These are phyloP conservation scores for Peromyscus californicus DNA, from an alignment of 2,113 vertebrate species.

Conservation along the genomic window DNA sequence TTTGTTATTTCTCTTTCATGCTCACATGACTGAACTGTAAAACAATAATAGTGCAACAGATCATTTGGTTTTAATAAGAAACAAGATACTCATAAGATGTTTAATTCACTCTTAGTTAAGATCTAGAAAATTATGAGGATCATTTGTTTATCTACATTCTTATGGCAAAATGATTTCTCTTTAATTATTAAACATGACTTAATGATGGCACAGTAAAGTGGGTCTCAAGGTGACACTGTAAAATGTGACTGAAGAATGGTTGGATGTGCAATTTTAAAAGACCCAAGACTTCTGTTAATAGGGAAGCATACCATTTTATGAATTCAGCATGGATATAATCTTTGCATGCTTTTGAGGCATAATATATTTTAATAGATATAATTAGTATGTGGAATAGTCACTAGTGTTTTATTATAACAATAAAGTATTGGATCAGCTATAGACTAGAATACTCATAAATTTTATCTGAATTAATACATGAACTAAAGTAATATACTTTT, in stretches of 20 bases:
- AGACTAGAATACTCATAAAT: constrained; percentile 40
- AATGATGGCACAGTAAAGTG: constrained; percentile 21
- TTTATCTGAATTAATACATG: constrained; percentile 20
- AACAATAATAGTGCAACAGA: not conserved
- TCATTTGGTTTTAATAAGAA: constrained; percentile 60
- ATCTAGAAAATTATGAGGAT: constrained; percentile 55
- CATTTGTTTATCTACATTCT: constrained; percentile 54
- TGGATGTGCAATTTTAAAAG: not conserved
- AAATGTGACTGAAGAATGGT: constrained; percentile 10
- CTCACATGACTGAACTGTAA: constrained; percentile 2
- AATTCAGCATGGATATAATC: constrained; percentile 35
- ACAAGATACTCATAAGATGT: constrained; percentile 35
- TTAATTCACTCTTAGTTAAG: constrained; percentile 49
- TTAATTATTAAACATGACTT: constrained; percentile 31
- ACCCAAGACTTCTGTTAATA: constrained; percentile 13
- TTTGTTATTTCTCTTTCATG: constrained; percentile 23
- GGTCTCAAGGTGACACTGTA: constrained; percentile 27
- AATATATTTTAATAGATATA: not conserved
- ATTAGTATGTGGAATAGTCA: constrained; percentile 18
- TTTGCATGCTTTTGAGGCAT: not conserved
- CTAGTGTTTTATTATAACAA: not conserved
- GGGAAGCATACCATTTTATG: not conserved
- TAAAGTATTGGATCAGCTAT: not conserved
- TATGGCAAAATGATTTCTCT: constrained; percentile 43
- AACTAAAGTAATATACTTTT: constrained; percentile 41